These are phyloP conservation scores for Falco columbarius DNA, from an alignment of 2,797 vertebrate species.

Conservation along the genomic window DNA sequence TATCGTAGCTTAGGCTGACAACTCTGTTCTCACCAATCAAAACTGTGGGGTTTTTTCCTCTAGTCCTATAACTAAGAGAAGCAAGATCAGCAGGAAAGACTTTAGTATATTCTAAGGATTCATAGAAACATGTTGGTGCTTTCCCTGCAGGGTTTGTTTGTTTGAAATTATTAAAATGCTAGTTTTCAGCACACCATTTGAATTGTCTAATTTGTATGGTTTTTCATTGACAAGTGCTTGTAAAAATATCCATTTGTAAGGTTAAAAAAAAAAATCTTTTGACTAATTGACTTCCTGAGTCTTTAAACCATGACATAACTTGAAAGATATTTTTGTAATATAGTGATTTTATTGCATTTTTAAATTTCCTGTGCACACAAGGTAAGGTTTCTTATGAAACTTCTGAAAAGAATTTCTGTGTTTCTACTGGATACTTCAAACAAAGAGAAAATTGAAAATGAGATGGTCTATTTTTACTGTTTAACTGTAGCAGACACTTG, in stretches of 20 bases:
- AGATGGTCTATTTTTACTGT: constrained; percentile 17
- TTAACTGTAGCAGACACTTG: constrained; percentile 8
- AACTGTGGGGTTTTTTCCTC: not conserved
- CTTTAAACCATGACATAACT: not conserved
- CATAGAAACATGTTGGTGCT: not conserved
- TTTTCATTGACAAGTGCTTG: not conserved
- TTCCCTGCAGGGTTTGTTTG: not conserved
- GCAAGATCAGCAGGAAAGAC: not conserved
- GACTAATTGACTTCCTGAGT: not conserved
- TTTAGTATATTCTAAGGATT: not conserved
- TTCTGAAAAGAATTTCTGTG: not conserved
- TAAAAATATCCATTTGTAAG: not conserved
- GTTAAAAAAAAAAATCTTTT: not conserved
- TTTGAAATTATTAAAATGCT: not conserved
- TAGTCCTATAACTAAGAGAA: not conserved
- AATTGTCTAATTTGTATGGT: not conserved
- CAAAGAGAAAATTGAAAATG: constrained; percentile 10
- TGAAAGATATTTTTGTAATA: not conserved
- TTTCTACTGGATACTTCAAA: constrained; percentile 33
- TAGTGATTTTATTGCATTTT: not conserved
- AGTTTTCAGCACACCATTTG: not conserved
- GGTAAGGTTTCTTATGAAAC: not conserved
- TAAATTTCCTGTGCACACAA: not conserved
- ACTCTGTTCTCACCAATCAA: not conserved
- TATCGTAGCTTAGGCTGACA: not conserved